Conservation (phyloP, 2,113 vertebrate species). For the Poecile atricapillus region DNA sequence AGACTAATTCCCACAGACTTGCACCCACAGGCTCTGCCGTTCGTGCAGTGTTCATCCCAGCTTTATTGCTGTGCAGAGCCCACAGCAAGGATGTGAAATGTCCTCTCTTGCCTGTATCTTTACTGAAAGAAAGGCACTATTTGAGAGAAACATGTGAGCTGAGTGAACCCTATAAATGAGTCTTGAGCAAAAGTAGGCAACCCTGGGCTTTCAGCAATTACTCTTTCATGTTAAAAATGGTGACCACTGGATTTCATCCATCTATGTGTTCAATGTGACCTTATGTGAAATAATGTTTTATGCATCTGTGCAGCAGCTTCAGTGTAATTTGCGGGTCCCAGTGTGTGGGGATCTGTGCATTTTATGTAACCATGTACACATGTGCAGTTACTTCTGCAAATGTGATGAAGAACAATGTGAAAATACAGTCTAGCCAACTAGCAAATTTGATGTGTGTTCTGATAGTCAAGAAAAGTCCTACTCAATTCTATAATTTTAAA, state of each 20-base stretch:
- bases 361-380: neutral
- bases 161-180: neutral
- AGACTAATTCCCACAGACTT: neutral
- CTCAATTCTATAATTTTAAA: neutral
- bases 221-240: neutral
- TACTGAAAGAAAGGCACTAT: neutral
- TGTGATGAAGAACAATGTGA: neutral
- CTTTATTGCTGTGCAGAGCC: neutral
- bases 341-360: neutral
- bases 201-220: neutral
- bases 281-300: neutral
- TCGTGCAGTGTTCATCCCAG: neutral
- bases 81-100: neutral
- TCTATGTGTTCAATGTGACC: neutral
- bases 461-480: neutral
- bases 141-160: neutral
- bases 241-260: accelerated
- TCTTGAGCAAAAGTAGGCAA: neutral
- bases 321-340: neutral
- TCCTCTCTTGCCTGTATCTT: neutral
- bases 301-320: neutral
- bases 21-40: neutral
- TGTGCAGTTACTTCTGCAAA: neutral
- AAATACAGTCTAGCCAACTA: neutral
- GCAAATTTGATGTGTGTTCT: neutral